These are phyloP conservation scores for Tinea pellionella DNA, from an alignment of 2,888 invertebrate species.

Conservation along the genomic window DNA sequence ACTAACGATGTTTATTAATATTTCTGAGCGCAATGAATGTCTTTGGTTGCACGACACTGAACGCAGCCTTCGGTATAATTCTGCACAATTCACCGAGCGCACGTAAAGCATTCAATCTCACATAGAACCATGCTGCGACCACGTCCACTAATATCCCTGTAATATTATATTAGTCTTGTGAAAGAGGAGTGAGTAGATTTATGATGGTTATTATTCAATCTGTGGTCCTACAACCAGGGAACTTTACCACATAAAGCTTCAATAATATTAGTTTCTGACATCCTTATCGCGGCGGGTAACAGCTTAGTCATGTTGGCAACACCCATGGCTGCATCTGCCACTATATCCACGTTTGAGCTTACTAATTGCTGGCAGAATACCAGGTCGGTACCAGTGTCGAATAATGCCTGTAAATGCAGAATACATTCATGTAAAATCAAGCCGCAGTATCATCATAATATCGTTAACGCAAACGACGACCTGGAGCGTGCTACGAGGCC, in stretches of 20 bases:
- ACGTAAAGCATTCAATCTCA: slow-evolving; percentile 44
- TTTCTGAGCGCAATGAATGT: slow-evolving; percentile 43
- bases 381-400: slow-evolving; percentile 47
- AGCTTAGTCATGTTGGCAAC: slow-evolving; percentile 60
- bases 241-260: slow-evolving; percentile 49
- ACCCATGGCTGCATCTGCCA: slow-evolving; percentile 57
- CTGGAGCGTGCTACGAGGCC: no score
- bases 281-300: slow-evolving; percentile 47
- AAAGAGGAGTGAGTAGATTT: no score
- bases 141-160: slow-evolving; percentile 49
- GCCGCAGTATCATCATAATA: no score
- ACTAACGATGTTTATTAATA: slow-evolving; percentile 51
- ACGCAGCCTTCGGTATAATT: slow-evolving; percentile 52
- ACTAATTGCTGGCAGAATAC: slow-evolving; percentile 56
- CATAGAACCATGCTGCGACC: slow-evolving; percentile 47
- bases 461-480: no score
- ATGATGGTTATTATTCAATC: no score
- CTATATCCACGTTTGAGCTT: slow-evolving; percentile 43
- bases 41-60: slow-evolving; percentile 44
- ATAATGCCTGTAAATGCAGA: slow-evolving; percentile 36
- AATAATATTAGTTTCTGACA: slow-evolving; percentile 57
- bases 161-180: no score
- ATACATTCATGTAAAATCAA: not conserved
- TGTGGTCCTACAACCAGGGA: no score
- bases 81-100: slow-evolving; percentile 49